phyloP scores from a whole-genome alignment of 1,140 invertebrate genomes.

The Sitobion miscanthi region DNA sequence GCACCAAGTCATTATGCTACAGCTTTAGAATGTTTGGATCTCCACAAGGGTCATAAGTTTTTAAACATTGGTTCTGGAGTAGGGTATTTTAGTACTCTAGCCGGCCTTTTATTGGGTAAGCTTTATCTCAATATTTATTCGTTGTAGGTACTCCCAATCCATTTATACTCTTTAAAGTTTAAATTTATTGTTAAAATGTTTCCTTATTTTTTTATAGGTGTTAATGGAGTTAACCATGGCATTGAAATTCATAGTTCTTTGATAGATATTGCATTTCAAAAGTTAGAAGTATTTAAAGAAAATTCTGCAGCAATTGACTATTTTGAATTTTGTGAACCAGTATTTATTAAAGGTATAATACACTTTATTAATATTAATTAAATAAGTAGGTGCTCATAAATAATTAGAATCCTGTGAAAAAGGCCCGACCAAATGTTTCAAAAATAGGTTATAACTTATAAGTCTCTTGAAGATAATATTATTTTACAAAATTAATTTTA shows the following conservation, averaged over 20 bases:
- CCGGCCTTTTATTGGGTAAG: conserved; percentile 80
- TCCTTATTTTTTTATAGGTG: conserved; percentile 63
- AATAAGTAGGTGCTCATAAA: background rate
- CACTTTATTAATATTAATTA: background rate
- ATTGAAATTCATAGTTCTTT: conserved; percentile 83
- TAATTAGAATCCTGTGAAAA: too few species aligned
- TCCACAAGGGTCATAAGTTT: conserved; percentile 80
- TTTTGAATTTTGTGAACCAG: conserved; percentile 86
- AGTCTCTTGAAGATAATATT: too few species aligned
- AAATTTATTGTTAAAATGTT: background rate
- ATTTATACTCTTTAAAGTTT: background rate
- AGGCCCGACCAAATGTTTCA: too few species aligned
- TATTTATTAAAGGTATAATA: conserved; percentile 74
- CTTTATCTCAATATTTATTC: background rate
- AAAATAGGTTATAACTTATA: too few species aligned
- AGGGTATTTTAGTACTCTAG: conserved; percentile 89
- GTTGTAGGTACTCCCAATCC: background rate
- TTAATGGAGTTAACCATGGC: conserved; percentile 84
- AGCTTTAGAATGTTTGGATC: conserved; percentile 82
- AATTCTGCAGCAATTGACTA: conserved; percentile 77
- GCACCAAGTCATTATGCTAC: conserved; percentile 85
- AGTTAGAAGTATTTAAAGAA: conserved; percentile 76
- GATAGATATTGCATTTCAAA: conserved; percentile 77
- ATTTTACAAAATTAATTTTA: too few species aligned
- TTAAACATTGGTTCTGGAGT: conserved; percentile 90